phyloP scores from a whole-genome alignment of 2,797 vertebrate genomes.

The Hippopotamyrus pictus region DNA sequence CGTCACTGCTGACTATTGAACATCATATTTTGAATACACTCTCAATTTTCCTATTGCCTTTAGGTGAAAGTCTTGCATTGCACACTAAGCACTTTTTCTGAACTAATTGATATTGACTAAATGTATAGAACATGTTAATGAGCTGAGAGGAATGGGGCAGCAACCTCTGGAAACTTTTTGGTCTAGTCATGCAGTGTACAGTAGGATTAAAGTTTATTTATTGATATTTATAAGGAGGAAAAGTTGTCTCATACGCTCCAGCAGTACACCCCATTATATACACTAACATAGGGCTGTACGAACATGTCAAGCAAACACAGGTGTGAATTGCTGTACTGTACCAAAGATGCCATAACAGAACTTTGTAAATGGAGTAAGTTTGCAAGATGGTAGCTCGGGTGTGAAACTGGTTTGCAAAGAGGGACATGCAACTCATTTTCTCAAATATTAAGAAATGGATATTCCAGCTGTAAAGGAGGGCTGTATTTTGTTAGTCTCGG shows the following conservation, averaged over 20 bases:
- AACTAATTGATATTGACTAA: background rate
- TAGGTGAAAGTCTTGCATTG: background rate
- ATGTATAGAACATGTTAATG: background rate
- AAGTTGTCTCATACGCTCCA: background rate
- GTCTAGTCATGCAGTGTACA: background rate
- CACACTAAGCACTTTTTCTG: conserved; percentile 7
- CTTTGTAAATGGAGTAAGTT: background rate
- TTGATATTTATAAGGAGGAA: background rate
- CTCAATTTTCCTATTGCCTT: background rate
- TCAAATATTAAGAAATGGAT: background rate
- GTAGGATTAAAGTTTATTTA: background rate
- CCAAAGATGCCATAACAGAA: background rate
- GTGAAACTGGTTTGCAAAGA: background rate
- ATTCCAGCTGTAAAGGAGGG: background rate
- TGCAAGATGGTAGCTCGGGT: background rate
- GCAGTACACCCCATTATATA: background rate
- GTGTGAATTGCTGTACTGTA: background rate
- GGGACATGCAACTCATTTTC: background rate
- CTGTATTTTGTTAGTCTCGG: background rate
- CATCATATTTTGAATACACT: background rate
- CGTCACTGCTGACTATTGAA: background rate
- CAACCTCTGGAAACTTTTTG: background rate
- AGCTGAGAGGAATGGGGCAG: background rate
- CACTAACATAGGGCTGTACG: background rate
- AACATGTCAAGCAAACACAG: background rate